Evolutionary conservation across 2,888 invertebrate genomes (phyloP).

Genomic region (Phania funesta): DNA sequence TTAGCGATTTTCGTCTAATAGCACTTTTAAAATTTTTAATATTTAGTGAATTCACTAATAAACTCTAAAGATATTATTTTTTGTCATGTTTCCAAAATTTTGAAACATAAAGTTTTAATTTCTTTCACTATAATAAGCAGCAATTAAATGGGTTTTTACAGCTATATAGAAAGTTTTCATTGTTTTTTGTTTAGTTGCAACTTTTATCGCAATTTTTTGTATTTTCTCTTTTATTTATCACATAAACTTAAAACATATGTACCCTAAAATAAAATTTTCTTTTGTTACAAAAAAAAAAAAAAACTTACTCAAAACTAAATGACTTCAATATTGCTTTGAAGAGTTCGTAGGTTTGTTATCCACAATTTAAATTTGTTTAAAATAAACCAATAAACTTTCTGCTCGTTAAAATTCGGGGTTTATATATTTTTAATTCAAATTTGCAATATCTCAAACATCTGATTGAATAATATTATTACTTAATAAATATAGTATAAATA

Average conservation of each 20-base stretch:
- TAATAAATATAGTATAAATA: constrained; percentile 22
- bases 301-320: constrained; percentile 58
- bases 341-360: constrained; percentile 8
- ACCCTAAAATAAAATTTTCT: not conserved
- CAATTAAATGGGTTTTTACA: too few species aligned
- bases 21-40: not conserved
- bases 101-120: too few species aligned
- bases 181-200: not conserved
- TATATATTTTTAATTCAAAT: constrained; percentile 14
- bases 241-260: not conserved
- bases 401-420: constrained; percentile 7
- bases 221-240: not conserved
- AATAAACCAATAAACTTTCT: constrained; percentile 21
- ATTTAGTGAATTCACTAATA: too few species aligned
- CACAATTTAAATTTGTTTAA: constrained; percentile 35
- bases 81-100: too few species aligned
- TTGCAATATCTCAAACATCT: constrained; percentile 38
- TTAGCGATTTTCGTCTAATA: not conserved
- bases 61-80: too few species aligned
- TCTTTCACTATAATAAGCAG: too few species aligned
- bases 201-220: not conserved
- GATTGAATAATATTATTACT: constrained; percentile 30
- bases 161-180: not conserved
- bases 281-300: constrained; percentile 35
- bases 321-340: constrained; percentile 47